Base-by-base conservation (phyloP, 92 coral and sea anemone genomes). In the Heteractis magnifica region DNA sequence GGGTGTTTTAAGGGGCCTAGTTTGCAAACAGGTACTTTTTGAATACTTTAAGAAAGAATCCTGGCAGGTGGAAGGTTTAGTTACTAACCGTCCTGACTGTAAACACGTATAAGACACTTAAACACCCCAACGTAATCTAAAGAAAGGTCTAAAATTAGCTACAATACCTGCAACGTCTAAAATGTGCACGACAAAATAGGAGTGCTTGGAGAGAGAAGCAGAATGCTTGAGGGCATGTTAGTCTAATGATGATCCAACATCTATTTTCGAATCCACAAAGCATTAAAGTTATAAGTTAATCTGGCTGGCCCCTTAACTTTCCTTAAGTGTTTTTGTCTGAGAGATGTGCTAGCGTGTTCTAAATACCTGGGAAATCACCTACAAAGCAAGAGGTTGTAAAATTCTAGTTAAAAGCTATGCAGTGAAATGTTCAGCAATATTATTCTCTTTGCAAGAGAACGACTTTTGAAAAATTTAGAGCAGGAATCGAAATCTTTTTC, bases 281-380 rank as follows among this genome's bases (percentile, higher is more conserved):
- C 8, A 75, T 10, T 52, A 12, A 14, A 75, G 59, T 53, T 21
- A 26, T 5, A 14, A 75, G 59, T 53, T 21, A 26, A 21, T 68
- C 48, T 68, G 20, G 4, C 13, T 53, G 58, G 10, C 13, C 9
- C 16, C 12, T 26, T 23, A 12, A 34, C 11, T 52, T n/a, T 20
- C 18, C n/a, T 71, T 56, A 70, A 51, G 65, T 15, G 44, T 41
- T 48, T 52, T n/a, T 6, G n/a, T 50, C 18, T 65, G 76, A 80
- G 65, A 44, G 77, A 20, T 4, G n/a, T 26, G 62, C 84, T 75
- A 49, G n/a, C 77, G 68, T 80, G 14, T 51, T 68, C 71, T 13
- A 59, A 18, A 68, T 80, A 4, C 77, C 76, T 48, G 15, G 50
- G 34, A 51, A 81, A 68, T 79, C 34, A 79, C 52, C 70, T 21